Evolutionary conservation across 2,797 vertebrate species (phyloP).

Genomic region (Allobates femoralis): DNA sequence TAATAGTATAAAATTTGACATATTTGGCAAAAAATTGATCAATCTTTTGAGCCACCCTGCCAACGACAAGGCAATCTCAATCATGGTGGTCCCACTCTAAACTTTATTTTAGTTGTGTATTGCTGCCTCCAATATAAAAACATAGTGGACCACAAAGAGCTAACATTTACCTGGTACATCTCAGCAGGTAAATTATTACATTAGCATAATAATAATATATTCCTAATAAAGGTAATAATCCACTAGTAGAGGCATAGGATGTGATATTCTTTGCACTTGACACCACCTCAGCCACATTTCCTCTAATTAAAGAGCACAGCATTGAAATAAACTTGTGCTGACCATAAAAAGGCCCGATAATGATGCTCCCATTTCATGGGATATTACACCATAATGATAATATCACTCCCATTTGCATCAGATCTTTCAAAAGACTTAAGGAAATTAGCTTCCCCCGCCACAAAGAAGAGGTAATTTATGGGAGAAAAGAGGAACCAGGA

Average conservation of each 20-base stretch:
- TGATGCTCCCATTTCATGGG: constrained; percentile 98
- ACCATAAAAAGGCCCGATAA: constrained; percentile 91
- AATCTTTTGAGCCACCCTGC: too few relatives aligned
- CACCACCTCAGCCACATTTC: constrained; percentile 57
- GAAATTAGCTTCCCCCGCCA: constrained; percentile 90
- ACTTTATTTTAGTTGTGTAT: too few relatives aligned
- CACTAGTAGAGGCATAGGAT: constrained; percentile 59
- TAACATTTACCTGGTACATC: too few relatives aligned
- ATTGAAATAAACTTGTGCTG: constrained; percentile 83
- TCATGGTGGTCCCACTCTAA: too few relatives aligned
- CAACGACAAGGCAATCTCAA: too few relatives aligned
- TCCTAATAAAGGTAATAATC: background rate
- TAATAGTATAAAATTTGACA: too few relatives aligned
- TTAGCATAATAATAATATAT: background rate
- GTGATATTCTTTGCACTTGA: constrained; percentile 52
- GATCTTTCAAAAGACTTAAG: constrained; percentile 88
- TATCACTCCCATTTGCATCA: constrained; percentile 95
- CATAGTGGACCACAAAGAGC: too few relatives aligned
- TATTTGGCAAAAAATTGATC: too few relatives aligned
- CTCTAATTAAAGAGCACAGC: constrained; percentile 72
- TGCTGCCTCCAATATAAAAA: too few relatives aligned
- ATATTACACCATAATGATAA: constrained; percentile 99
- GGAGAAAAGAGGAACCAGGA: constrained; percentile 86
- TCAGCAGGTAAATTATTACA: background rate
- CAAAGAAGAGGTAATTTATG: constrained; percentile 92